A percentile compares a stretch with the other conserved stretches of the same genome.
Conservation (phyloP, 2,113 vertebrate genomes). For the Psettodes erumei region DNA sequence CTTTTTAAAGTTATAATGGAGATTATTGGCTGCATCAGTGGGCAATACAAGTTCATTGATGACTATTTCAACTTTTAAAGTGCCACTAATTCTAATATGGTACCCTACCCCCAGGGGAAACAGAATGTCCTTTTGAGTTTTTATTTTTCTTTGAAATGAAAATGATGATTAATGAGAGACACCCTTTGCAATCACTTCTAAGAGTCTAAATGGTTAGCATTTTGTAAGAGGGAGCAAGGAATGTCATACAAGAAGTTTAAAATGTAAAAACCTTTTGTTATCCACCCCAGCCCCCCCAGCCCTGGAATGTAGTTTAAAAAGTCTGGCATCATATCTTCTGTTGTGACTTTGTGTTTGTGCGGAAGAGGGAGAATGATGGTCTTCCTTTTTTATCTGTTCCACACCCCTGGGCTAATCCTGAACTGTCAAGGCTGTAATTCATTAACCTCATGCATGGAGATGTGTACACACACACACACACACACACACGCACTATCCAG, state of each 20-base stretch:
- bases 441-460: conserved; percentile 52
- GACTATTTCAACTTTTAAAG: background rate
- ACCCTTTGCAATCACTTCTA: background rate
- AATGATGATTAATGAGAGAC: too few relatives aligned
- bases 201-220: background rate
- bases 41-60: background rate
- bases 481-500: conserved; percentile 22
- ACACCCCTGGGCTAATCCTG: conserved; percentile 56
- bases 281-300: too few relatives aligned
- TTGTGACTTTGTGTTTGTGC: conserved; percentile 19
- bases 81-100: background rate
- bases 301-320: background rate
- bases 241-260: background rate
- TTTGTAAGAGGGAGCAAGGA: background rate
- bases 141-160: background rate
- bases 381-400: conserved; percentile 61
- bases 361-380: conserved; percentile 35
- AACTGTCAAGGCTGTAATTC: conserved; percentile 67
- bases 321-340: background rate
- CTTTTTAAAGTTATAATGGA: background rate
- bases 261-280: conserved; percentile 4
- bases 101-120: too few relatives aligned
- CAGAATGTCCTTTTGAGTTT: too few relatives aligned
- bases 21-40: background rate
- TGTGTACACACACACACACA: conserved; percentile 21